Conservation (phyloP, 2,113 vertebrate genomes). For the Budorcas taxicolor region DNA sequence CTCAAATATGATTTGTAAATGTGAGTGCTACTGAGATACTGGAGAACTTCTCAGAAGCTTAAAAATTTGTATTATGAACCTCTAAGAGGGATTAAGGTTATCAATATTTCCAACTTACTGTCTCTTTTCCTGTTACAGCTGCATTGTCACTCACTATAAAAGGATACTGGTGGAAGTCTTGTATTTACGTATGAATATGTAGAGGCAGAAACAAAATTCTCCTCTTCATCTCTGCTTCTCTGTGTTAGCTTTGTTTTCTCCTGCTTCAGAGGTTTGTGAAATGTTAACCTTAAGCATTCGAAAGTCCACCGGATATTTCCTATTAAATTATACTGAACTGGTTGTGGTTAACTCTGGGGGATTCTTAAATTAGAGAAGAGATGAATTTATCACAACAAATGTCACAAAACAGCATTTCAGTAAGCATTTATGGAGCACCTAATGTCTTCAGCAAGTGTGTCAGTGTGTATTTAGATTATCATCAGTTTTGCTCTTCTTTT, state of each 20-base stretch:
- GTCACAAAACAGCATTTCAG: background rate
- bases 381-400: conserved; percentile 29
- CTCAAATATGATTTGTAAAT: background rate
- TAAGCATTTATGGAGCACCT: background rate
- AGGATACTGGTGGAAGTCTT: background rate
- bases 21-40: background rate
- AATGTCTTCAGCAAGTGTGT: background rate
- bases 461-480: background rate
- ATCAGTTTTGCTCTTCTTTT: conserved; percentile 3
- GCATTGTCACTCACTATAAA: background rate
- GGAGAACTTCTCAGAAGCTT: background rate
- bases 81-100: background rate
- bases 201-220: background rate
- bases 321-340: conserved; percentile 6
- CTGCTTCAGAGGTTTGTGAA: background rate
- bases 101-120: background rate
- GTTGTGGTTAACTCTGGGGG: background rate
- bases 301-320: conserved; percentile 30
- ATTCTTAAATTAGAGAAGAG: background rate
- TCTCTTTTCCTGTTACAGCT: background rate
- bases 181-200: background rate
- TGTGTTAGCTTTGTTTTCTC: background rate
- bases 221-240: background rate
- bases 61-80: background rate
- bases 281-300: background rate